A percentile compares a stretch with the other conserved stretches of the same genome.
Evolutionary conservation across 2,113 vertebrate species (phyloP).

Genomic region (Leucoraja erinaceus): DNA sequence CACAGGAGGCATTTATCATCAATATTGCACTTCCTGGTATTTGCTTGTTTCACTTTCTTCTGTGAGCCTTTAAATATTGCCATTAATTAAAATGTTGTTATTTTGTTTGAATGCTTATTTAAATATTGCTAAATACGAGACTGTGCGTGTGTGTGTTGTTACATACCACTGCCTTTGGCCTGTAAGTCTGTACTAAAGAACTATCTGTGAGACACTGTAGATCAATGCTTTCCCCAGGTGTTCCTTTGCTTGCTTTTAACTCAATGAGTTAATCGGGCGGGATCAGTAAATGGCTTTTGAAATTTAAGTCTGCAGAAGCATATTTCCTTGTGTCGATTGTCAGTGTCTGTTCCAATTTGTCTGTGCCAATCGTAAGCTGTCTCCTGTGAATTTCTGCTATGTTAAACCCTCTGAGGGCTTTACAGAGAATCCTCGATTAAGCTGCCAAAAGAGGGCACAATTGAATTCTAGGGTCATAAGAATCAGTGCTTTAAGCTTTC

Average conservation of each 20-base stretch:
- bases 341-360: constrained; percentile 33
- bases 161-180: not conserved
- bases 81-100: not conserved
- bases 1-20: not conserved
- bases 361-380: constrained; percentile 27
- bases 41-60: not conserved
- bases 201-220: not conserved
- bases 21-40: too few relatives aligned
- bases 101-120: not conserved
- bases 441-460: constrained; percentile 29
- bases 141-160: not conserved
- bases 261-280: constrained; percentile 11
- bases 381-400: constrained; percentile 34
- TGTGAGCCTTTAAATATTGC: not conserved
- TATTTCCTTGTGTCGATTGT: constrained; percentile 28
- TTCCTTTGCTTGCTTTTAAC: constrained; percentile 21
- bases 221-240: not conserved
- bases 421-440: constrained; percentile 27
- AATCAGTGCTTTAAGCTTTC: constrained; percentile 4
- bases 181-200: not conserved
- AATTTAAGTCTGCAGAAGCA: constrained; percentile 26
- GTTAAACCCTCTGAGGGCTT: constrained; percentile 26
- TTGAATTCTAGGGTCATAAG: constrained; percentile 14
- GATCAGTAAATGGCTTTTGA: constrained; percentile 10
- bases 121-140: not conserved